Evolutionary conservation across 2,888 invertebrate species (phyloP), one percentile per base, ranked within the genome.

Genomic region (Heliconius aoede): DNA sequence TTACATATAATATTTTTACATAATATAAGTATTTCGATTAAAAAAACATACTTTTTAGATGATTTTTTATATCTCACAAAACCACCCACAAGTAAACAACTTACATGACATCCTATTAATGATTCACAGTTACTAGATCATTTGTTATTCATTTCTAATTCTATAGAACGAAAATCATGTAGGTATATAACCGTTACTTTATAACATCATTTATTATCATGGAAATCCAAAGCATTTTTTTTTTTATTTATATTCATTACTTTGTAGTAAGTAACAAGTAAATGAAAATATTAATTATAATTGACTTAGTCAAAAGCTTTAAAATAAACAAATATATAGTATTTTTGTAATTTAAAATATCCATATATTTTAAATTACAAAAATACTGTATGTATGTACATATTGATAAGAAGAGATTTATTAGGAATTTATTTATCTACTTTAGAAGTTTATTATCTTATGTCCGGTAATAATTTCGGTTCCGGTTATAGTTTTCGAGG

Each of bases 61-160:
- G 1, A 21, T 24, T 15, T 71, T 71, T 51, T 55, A n/a, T 30
- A 76, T 64, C 51, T 32, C 24, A 36, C 21, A 60, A 40, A 72
- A 58, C 36, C 73, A 67, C 76, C 67, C 46, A 76, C 67, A 46
- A 73, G 21, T 51, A 60, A 46, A 51, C 58, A 67, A 72, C 67
- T 64, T 72, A 67, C 72, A 18, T 40, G 58, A 68, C 36, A 28
- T 11, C 24, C 4, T 40, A 36, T 72, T 61, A n/a, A 18, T 68
- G 51, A 76, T 28, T 72, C 61, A 68, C 15, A 68, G 46, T 61
- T 36, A 67, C 36, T 74, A 36, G 30, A 26, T 24, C 67, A 32
- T 72, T 76, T 64, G 72, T 76, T n/a, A 62, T 72, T 51, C 64
- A 64, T 76, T 72, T 28, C 9, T 62, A 32, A 75, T 28, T 67